Conservation (phyloP, 2,113 vertebrate genomes). For the Odocoileus virginianus region DNA sequence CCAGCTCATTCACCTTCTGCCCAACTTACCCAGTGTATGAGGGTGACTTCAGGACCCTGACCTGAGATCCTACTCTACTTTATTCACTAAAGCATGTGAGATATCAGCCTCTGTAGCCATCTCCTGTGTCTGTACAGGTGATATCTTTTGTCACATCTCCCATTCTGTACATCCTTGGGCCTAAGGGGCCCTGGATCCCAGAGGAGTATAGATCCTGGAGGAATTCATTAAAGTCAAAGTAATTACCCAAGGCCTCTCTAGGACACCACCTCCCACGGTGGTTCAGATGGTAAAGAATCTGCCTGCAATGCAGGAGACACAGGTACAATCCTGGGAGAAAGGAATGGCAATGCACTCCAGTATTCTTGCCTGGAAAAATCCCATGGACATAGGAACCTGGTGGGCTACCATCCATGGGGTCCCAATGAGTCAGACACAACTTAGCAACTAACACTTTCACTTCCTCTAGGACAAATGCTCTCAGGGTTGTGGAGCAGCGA, state of each 20-base stretch:
- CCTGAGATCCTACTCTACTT: not conserved
- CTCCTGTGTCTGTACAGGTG: not conserved
- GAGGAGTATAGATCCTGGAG: not conserved
- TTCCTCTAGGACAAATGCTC: not conserved
- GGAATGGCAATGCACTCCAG: accelerated
- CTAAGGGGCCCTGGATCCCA: not conserved
- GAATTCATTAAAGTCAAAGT: constrained; percentile 30
- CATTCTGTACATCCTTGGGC: not conserved
- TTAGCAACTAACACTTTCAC: not conserved
- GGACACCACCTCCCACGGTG: not conserved
- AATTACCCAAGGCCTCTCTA: not conserved
- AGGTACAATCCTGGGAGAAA: accelerated
- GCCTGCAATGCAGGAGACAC: accelerated
- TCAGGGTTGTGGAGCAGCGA: not conserved
- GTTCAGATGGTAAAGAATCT: not conserved
- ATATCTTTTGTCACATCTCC: not conserved
- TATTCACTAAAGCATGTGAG: not conserved
- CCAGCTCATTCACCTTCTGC: not conserved
- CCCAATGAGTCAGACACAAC: not conserved
- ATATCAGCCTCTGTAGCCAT: not conserved
- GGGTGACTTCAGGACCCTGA: not conserved
- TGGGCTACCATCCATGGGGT: not conserved
- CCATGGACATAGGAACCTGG: not conserved
- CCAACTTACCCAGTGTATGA: not conserved
- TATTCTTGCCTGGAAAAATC: not conserved